Evolutionary conservation across 2,888 invertebrate genomes (phyloP).

Genomic region (Pinctada fucata): DNA sequence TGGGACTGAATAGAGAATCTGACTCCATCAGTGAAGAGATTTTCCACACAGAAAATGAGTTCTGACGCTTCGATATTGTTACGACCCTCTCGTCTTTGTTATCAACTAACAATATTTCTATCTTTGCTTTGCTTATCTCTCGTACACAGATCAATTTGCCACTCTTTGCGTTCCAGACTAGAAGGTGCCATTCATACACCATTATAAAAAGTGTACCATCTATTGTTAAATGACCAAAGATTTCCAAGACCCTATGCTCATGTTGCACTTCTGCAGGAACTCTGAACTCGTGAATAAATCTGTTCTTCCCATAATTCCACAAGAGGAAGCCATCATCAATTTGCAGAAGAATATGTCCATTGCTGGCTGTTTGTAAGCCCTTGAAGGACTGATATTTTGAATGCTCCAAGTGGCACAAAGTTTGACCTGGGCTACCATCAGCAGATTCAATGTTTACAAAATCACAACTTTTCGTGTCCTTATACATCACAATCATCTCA

Average conservation of each 20-base stretch:
- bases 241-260: conserved; percentile 45
- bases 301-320: conserved; percentile 47
- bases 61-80: conserved; percentile 47
- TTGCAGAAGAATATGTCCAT: conserved; percentile 42
- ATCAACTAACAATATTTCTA: conserved; percentile 38
- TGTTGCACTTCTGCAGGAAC: conserved; percentile 49
- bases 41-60: conserved; percentile 50
- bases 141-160: conserved; percentile 42
- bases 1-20: conserved; percentile 43
- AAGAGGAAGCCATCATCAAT: conserved; percentile 47
- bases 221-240: conserved; percentile 44
- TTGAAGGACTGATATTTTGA: conserved; percentile 2
- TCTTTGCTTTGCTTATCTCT: conserved; percentile 46
- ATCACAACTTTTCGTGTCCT: conserved; percentile 33
- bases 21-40: conserved; percentile 38
- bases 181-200: conserved; percentile 49
- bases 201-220: conserved; percentile 48
- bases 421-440: conserved; percentile 40
- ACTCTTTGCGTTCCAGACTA: conserved; percentile 46
- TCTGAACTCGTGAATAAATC: conserved; percentile 36
- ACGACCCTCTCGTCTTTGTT: conserved; percentile 46
- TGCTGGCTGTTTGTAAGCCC: conserved; percentile 4
- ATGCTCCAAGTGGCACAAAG: conserved; percentile 22
- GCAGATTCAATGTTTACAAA: conserved; percentile 42
- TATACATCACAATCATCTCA: conserved; percentile 41